phyloP scores from a whole-genome alignment of 2,113 vertebrate genomes.

The Alligator sinensis region DNA sequence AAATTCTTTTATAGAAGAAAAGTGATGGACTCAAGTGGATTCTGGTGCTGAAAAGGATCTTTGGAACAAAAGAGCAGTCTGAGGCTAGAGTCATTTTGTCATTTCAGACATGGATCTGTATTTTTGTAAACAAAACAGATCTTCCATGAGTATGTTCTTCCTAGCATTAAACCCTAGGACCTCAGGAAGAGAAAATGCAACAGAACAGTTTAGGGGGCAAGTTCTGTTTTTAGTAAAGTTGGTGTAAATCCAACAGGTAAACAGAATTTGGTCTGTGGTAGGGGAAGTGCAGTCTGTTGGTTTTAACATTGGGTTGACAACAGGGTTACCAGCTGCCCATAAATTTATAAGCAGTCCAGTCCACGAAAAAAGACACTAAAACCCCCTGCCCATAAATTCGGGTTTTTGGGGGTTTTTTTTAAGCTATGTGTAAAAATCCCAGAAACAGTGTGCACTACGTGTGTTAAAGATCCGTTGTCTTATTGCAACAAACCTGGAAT shows the following conservation, averaged over 20 bases:
- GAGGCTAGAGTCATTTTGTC: background rate
- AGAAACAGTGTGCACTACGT: no score
- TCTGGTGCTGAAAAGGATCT: background rate
- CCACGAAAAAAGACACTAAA: no score
- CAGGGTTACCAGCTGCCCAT: background rate
- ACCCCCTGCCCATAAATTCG: no score
- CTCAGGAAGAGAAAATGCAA: background rate
- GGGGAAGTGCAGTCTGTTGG: background rate
- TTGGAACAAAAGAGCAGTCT: background rate
- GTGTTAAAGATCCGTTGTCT: no score
- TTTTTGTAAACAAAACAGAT: background rate
- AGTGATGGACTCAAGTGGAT: background rate
- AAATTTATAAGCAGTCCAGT: no score
- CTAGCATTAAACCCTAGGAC: background rate
- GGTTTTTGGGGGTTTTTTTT: background rate
- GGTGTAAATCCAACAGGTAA: slow-evolving; percentile 21
- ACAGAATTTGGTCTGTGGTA: background rate
- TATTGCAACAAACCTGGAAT: no score
- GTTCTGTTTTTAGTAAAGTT: slow-evolving; percentile 9
- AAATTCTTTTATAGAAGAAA: background rate
- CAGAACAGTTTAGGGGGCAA: background rate
- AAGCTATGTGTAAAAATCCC: background rate
- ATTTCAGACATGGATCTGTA: background rate
- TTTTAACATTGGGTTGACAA: background rate
- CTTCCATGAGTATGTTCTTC: background rate